A percentile compares a stretch with the other conserved stretches of the same genome.
phyloP scores from a whole-genome alignment of 2,888 invertebrate genomes.

The Ormyrus thymus region DNA sequence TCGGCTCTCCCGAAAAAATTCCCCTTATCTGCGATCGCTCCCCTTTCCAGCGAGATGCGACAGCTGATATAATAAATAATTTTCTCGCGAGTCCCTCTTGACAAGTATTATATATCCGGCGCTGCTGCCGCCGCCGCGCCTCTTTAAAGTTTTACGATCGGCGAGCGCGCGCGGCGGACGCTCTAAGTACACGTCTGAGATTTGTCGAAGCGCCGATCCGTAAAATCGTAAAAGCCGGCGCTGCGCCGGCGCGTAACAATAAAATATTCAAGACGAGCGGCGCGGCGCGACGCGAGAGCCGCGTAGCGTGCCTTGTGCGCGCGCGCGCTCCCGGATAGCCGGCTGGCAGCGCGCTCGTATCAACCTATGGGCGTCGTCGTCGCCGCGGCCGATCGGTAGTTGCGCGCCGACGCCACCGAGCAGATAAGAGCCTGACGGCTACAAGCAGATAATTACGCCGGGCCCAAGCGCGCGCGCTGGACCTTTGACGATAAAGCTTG shows the following conservation, averaged over 20 bases:
- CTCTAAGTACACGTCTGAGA: not conserved
- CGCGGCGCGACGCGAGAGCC: conserved; percentile 17
- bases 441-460: conserved; percentile 43
- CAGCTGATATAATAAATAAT: conserved; percentile 25
- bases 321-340: not conserved
- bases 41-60: not conserved
- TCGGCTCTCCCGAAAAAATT: not conserved
- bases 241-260: conserved; percentile 61
- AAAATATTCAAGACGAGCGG: conserved; percentile 64
- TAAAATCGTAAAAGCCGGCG: conserved; percentile 43
- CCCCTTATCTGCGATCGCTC: conserved; percentile 9
- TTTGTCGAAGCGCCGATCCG: conserved; percentile 36
- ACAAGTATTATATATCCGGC: too few species aligned
- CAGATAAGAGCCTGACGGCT: conserved; percentile 41
- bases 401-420: not conserved
- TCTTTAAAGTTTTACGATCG: too few species aligned
- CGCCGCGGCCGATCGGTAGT: conserved; percentile 24
- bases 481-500: conserved; percentile 38
- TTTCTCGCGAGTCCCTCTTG: conserved; percentile 16
- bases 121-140: too few species aligned
- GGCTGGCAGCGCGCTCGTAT: not conserved
- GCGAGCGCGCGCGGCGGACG: too few species aligned
- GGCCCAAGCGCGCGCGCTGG: not conserved
- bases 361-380: conserved; percentile 27
- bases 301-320: conserved; percentile 53